phyloP scores from a whole-genome alignment of 1,140 invertebrate genomes.

The Solen grandis region DNA sequence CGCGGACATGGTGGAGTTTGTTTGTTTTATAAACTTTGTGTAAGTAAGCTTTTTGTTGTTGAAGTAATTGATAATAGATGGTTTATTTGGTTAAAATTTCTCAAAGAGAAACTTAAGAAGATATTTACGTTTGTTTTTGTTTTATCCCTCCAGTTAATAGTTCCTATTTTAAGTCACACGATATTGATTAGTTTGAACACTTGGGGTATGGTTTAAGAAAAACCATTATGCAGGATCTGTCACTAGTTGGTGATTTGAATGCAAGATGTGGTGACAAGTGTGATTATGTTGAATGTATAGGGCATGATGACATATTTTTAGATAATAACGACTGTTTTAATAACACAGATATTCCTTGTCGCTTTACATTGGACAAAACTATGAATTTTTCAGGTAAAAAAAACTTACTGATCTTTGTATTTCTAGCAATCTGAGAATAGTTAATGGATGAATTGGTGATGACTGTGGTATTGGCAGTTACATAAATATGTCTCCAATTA shows the following conservation, averaged over 20 bases:
- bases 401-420: slow-evolving; percentile 18
- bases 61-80: too few relatives aligned
- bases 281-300: not conserved
- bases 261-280: too few relatives aligned
- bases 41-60: slow-evolving; percentile 4
- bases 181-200: not conserved
- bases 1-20: slow-evolving; percentile 17
- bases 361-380: not conserved
- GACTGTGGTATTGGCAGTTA: not conserved
- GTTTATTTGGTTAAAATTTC: slow-evolving; percentile 2
- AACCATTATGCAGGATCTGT: too few relatives aligned
- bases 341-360: not conserved
- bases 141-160: not conserved
- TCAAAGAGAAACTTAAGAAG: not conserved
- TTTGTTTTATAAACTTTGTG: slow-evolving; percentile 1
- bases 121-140: slow-evolving; percentile 8
- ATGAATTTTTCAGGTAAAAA: not conserved
- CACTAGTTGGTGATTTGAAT: slow-evolving; percentile 24
- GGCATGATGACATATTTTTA: not conserved
- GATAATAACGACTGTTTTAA: not conserved
- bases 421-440: too few relatives aligned
- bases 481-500: too few relatives aligned
- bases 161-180: not conserved
- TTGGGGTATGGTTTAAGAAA: too few relatives aligned
- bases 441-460: too few relatives aligned